Base-by-base conservation (phyloP, 64 coral and sea anemone genomes). In the Pocillopora damicornis region DNA sequence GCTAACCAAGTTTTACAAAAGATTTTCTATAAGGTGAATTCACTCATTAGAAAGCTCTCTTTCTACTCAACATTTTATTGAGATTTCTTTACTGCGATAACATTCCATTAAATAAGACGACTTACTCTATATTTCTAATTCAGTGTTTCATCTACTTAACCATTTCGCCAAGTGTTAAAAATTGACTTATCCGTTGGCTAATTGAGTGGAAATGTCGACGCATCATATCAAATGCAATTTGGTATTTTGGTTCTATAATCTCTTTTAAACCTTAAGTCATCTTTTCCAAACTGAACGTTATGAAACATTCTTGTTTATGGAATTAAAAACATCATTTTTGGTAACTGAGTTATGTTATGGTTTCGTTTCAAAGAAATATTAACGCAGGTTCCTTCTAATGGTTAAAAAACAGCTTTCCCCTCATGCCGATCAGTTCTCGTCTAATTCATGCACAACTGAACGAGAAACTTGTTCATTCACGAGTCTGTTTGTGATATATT, bases 151-250 rank as follows among this genome's bases (percentile, higher is more conserved):
- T 63, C 59, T 63, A 13, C 22, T 61, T 16, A 12, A 13, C 79
- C 15, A 81, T 36, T 25, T 68, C 13, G 18, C 22, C 37, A 72
- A 6, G 6, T 12, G 63, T n/a, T 15, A 25, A 11, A 51, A 85
- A 85, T 85, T 73, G 81, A 85, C 81, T 85, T 72, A 66, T 38
- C 37, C 67, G 11, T 37, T 20, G 16, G 64, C 81, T 58, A 72
- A 72, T 42, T 66, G 30, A 83, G 68, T 36, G 30, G 15, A n/a
- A 67, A 68, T 67, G 11, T 83, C 51, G 80, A 38, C 26, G 80
- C 62, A 17, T 15, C 64, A n/a, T 59, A 85, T 85, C 37, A 85
- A 73, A 85, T 13, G 38, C 20, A 67, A 35, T 68, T 85, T 71
- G 51, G 35, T 72, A 71, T 58, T 22, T 45, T 58, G 22, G 22